phyloP scores from a whole-genome alignment of 2,113 vertebrate genomes.

The Ciconia boyciana region DNA sequence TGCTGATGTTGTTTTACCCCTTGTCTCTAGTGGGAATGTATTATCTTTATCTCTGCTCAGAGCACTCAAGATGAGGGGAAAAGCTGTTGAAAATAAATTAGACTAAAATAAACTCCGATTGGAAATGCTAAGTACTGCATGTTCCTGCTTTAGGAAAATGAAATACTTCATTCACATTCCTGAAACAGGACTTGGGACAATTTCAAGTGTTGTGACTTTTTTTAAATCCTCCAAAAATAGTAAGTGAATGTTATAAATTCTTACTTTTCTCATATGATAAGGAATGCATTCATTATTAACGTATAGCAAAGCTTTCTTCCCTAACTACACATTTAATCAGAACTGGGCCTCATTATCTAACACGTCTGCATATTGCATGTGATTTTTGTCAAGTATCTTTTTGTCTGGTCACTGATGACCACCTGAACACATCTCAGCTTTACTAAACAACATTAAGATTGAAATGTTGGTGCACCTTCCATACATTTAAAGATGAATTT shows the following conservation, averaged over 20 bases:
- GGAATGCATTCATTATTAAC: neutral
- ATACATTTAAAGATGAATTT: neutral
- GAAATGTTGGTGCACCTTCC: neutral
- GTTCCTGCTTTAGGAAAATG: constrained; percentile 62
- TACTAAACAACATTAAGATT: neutral
- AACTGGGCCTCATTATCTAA: neutral
- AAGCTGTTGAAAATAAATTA: constrained; percentile 68
- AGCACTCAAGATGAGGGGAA: constrained; percentile 57
- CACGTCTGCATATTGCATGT: neutral
- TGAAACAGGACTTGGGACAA: constrained; percentile 50
- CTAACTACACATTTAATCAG: neutral
- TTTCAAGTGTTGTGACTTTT: constrained; percentile 58
- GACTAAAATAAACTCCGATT: constrained; percentile 63
- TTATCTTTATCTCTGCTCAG: constrained; percentile 60
- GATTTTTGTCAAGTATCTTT: neutral
- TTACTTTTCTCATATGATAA: constrained; percentile 5
- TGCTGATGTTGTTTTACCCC: constrained; percentile 50
- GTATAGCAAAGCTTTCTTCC: neutral
- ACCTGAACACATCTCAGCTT: neutral
- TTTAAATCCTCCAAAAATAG: constrained; percentile 52
- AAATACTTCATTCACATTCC: constrained; percentile 59
- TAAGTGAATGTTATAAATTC: neutral
- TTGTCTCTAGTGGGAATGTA: constrained; percentile 54
- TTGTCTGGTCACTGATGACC: neutral
- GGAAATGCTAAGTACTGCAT: constrained; percentile 67